These are phyloP conservation scores for Capromys pilorides DNA, from an alignment of 2,797 vertebrate genomes.

Conservation along the genomic window DNA sequence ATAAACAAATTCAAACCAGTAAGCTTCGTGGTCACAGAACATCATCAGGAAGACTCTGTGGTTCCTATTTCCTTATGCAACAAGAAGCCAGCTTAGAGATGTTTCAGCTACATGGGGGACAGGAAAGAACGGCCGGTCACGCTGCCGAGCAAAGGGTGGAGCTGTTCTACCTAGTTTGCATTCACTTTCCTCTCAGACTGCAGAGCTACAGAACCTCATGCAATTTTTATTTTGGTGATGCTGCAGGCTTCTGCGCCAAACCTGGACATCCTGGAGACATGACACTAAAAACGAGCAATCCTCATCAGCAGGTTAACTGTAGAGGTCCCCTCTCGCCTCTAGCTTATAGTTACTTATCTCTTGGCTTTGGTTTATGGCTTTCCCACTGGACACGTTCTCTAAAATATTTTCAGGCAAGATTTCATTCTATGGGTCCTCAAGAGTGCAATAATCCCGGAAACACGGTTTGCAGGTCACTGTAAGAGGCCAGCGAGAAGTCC, in stretches of 20 bases:
- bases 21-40: slow-evolving; percentile 8
- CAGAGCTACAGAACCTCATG: not conserved
- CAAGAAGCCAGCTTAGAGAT: slow-evolving; percentile 15
- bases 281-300: not conserved
- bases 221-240: slow-evolving; percentile 24
- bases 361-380: slow-evolving; percentile 29
- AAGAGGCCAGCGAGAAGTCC: slow-evolving; percentile 48
- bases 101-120: not conserved
- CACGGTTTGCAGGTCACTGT: slow-evolving; percentile 46
- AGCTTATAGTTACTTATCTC: not conserved
- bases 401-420: slow-evolving; percentile 41
- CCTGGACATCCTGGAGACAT: not conserved
- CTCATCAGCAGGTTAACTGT: slow-evolving; percentile 21
- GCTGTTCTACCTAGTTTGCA: not conserved
- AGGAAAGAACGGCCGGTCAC: not conserved
- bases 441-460: slow-evolving; percentile 40
- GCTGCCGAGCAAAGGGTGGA: not conserved
- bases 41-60: not conserved
- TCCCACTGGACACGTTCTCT: slow-evolving; percentile 17
- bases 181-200: not conserved
- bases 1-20: slow-evolving; percentile 13
- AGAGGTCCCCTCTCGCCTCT: slow-evolving; percentile 9
- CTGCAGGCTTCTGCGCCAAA: not conserved
- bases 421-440: slow-evolving; percentile 41
- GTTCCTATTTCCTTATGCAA: not conserved